Evolutionary conservation across 2,797 vertebrate genomes (phyloP).

Genomic region (Meriones psammophilus): DNA sequence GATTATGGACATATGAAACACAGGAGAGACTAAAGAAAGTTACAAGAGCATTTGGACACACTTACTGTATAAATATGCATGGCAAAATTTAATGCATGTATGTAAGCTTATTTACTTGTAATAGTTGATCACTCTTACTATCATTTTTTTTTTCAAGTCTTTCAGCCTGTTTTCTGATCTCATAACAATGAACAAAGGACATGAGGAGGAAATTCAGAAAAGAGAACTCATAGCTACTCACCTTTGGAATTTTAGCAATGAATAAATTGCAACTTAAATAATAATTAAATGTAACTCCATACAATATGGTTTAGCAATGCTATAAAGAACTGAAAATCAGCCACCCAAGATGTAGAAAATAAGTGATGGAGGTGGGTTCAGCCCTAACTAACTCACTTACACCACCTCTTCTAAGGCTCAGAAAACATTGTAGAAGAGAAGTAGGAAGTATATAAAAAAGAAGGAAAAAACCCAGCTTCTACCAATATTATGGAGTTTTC

Average conservation of each 20-base stretch:
- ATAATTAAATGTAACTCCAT: not conserved
- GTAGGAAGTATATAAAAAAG: not conserved
- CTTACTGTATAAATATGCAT: not conserved
- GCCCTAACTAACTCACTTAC: not conserved
- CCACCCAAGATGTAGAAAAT: not conserved
- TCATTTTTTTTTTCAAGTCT: not conserved
- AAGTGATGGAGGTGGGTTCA: not conserved
- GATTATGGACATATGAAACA: not conserved
- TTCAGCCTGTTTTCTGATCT: not conserved
- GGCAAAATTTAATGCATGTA: not conserved
- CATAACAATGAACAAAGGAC: not conserved
- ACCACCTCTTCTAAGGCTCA: not conserved
- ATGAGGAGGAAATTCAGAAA: not conserved
- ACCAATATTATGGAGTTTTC: not conserved
- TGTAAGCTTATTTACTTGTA: constrained; percentile 1
- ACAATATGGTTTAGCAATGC: not conserved
- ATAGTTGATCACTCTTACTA: not conserved
- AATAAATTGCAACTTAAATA: constrained; percentile 51
- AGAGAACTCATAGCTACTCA: not conserved
- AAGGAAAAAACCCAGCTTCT: not conserved
- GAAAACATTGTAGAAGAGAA: not conserved
- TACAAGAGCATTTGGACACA: constrained; percentile 9
- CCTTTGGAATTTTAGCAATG: not conserved
- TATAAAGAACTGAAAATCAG: not conserved
- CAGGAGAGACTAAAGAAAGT: not conserved